Conservation (phyloP, 2,888 invertebrate genomes). For the Melanophora roralis region DNA sequence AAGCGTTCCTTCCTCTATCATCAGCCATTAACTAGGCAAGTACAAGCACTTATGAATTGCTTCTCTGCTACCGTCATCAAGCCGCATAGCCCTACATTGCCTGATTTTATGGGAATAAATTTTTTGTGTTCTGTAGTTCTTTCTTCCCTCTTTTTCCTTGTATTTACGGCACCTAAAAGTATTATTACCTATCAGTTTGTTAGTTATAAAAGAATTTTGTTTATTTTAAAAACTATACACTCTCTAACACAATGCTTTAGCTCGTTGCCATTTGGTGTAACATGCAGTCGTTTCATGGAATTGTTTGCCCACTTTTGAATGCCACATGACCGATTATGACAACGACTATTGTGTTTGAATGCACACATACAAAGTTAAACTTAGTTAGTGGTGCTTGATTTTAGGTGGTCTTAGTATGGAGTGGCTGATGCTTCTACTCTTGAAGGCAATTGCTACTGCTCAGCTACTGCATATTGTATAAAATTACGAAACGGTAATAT, state of each 20-base stretch:
- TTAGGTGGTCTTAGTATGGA: conserved; percentile 40
- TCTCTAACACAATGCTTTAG: neutral
- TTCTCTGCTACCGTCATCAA: conserved; percentile 35
- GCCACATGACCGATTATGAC: conserved; percentile 36
- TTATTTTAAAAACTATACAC: neutral
- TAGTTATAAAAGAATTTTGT: neutral
- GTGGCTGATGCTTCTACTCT: conserved; percentile 27
- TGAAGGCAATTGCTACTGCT: neutral
- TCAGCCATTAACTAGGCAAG: conserved; percentile 62
- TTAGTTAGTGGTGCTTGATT: conserved; percentile 5
- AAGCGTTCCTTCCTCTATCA: conserved; percentile 68
- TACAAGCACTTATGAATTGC: conserved; percentile 54
- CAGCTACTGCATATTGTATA: conserved; percentile 37
- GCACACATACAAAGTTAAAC: conserved; percentile 8
- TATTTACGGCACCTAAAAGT: neutral
- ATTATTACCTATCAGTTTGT: conserved; percentile 4
- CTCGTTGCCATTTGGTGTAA: conserved; percentile 26
- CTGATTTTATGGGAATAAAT: conserved; percentile 9
- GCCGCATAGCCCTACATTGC: neutral
- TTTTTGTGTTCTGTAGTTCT: conserved; percentile 6
- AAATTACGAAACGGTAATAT: conserved; percentile 78
- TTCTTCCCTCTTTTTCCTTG: neutral
- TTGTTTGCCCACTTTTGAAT: conserved; percentile 44
- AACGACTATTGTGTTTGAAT: conserved; percentile 32
- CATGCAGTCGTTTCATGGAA: neutral